Conservation (phyloP, 2,888 invertebrate species). For the Heliconius cydno region DNA sequence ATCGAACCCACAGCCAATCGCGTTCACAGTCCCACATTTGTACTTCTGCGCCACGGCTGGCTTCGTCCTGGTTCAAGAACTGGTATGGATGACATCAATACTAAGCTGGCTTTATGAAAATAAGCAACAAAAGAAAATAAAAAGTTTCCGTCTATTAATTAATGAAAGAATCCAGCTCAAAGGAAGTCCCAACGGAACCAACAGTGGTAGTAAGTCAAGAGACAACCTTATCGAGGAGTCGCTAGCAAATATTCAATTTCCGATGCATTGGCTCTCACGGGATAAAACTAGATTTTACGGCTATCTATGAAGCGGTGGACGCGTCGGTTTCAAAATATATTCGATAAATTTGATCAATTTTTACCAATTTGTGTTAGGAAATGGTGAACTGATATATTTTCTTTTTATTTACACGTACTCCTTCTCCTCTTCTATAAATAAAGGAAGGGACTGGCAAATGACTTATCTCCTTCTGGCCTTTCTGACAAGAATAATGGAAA, state of each 20-base stretch:
- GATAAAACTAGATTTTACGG: slow-evolving; percentile 25
- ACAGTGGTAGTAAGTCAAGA: slow-evolving; percentile 25
- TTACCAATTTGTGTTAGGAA: slow-evolving; percentile 8
- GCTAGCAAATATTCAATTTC: slow-evolving; percentile 31
- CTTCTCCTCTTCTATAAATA: not conserved
- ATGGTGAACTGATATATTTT: not conserved
- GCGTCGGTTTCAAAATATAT: slow-evolving; percentile 1
- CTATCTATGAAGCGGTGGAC: slow-evolving; percentile 10
- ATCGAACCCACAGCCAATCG: too few species aligned
- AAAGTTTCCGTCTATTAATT: not conserved
- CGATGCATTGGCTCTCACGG: slow-evolving; percentile 24
- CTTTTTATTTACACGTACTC: not conserved
- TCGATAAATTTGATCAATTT: not conserved
- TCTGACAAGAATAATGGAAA: too few species aligned
- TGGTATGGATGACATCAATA: too few species aligned
- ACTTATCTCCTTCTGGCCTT: not conserved
- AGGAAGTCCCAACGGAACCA: slow-evolving; percentile 13
- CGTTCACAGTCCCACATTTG: too few species aligned
- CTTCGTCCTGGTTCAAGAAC: too few species aligned
- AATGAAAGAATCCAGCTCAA: slow-evolving; percentile 12
- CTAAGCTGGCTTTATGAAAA: too few species aligned
- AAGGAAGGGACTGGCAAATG: not conserved
- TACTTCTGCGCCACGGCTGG: too few species aligned
- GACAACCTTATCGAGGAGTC: slow-evolving; percentile 33
- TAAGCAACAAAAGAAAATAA: not conserved